Percentiles rank a stretch among this genome's conserved stretches.
phyloP scores from a whole-genome alignment of 2,113 vertebrate species.

The Dicentrarchus labrax region DNA sequence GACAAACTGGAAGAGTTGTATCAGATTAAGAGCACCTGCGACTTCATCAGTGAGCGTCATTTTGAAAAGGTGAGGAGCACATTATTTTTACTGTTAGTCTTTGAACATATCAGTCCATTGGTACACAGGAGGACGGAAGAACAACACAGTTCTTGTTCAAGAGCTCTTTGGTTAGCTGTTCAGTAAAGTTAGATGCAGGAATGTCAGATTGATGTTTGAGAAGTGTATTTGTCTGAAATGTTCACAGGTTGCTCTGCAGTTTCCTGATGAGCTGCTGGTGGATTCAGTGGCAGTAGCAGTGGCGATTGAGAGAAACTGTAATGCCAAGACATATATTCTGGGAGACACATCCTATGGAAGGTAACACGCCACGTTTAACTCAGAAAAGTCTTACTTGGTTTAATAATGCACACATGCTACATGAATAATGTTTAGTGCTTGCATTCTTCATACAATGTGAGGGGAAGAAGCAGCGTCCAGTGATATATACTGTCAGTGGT shows the following conservation, averaged over 20 bases:
- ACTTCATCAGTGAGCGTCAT: slow-evolving; percentile 73
- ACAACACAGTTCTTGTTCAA: background rate
- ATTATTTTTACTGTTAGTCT: background rate
- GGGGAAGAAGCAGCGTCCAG: background rate
- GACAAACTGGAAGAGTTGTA: slow-evolving; percentile 74
- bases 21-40: slow-evolving; percentile 78
- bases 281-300: slow-evolving; percentile 86
- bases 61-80: slow-evolving; percentile 75
- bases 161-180: too few species aligned
- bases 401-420: background rate
- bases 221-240: background rate
- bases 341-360: slow-evolving; percentile 98
- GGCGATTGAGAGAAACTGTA: slow-evolving; percentile 83
- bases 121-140: background rate
- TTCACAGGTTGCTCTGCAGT: slow-evolving; percentile 94
- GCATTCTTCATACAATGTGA: background rate
- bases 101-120: background rate
- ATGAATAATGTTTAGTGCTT: background rate
- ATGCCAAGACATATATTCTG: slow-evolving; percentile 87
- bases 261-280: slow-evolving; percentile 91
- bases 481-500: too few species aligned
- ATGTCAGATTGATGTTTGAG: background rate
- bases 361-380: slow-evolving; percentile 69
- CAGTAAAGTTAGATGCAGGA: background rate
- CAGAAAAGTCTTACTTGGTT: background rate